Percentiles rank a stretch among this genome's conserved stretches.
phyloP scores from a whole-genome alignment of 2,113 vertebrate genomes.

The Aspidoscelis tigris region DNA sequence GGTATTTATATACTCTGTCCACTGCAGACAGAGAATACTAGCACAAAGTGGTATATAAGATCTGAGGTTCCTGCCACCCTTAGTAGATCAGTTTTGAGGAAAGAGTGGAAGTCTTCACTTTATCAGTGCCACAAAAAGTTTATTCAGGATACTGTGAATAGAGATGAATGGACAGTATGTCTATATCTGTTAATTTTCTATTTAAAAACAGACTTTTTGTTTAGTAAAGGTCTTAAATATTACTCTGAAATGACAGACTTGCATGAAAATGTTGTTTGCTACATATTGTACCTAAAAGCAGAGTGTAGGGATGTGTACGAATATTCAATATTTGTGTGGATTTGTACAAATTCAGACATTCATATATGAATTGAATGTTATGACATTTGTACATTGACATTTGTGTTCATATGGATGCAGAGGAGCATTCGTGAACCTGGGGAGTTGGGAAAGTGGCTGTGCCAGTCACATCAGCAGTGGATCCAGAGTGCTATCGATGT shows the following conservation, averaged over 20 bases:
- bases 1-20: neutral
- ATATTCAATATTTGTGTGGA: too few relatives aligned
- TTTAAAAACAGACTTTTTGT: neutral
- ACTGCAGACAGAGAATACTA: neutral
- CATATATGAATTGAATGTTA: too few relatives aligned
- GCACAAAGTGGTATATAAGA: neutral
- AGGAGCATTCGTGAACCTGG: too few relatives aligned
- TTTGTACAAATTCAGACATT: too few relatives aligned
- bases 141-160: neutral
- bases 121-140: neutral
- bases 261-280: neutral
- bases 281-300: slow-evolving; percentile 54
- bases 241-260: neutral
- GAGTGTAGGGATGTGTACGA: neutral
- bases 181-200: neutral
- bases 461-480: too few relatives aligned
- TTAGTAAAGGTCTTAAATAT: neutral
- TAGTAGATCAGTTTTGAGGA: too few relatives aligned
- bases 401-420: too few relatives aligned
- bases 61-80: too few relatives aligned
- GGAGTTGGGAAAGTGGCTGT: too few relatives aligned
- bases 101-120: too few relatives aligned
- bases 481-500: too few relatives aligned
- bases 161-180: neutral
- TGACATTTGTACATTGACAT: too few relatives aligned